Evolutionary conservation across 37 sponge, comb jelly and placozoan genomes (phyloP), one percentile per base, ranked within the genome.

Genomic region (Agelas oroides): DNA sequence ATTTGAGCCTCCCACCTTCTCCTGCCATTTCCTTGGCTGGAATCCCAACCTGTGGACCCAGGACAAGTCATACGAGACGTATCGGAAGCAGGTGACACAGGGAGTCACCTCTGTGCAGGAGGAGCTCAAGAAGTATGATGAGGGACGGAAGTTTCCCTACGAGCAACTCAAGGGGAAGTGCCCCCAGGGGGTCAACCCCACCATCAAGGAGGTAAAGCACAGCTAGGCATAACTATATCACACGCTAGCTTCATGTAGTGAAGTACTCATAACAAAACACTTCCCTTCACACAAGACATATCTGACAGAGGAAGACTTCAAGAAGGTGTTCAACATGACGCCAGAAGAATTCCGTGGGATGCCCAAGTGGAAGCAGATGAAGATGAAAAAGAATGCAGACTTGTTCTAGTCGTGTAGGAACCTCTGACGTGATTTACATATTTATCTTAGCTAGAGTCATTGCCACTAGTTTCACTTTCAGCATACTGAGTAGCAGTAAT

Each of bases 1-100:
- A 25, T 91, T 85, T 76, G 98, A 98, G 66, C 98, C 96, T 1
- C 75, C 86, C 31, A 91, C 40, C 70, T 98, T 98, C 74, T 93
- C 92, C 46, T 77, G 90, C 23, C 87, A 90, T 52, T 98, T 96
- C 90, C 75, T 87, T 32, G 98, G 91, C 13, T 98, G 98, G 98
- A 94, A 95, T 69, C 75, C 90, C 0, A 66, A 82, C 25, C 86
- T 92, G 23, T 95, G 94, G 95, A 27, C 73, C 34, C 76, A 88
- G 72, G 55, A 87, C 63, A 76, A 37, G 34, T 58, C 60, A 32
- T 90, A 84, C 53, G 83, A 87, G 64, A 55, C 33, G 17, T 89
- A 89, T 21, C 66, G 59, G 19, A 73, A 83, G 69, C 65, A 81
- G 36, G 66, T 91, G 36, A 66, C 33, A 15, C 15, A 6, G 24